Evolutionary conservation across 2,888 invertebrate genomes (phyloP).

Genomic region (Agrotis puta): DNA sequence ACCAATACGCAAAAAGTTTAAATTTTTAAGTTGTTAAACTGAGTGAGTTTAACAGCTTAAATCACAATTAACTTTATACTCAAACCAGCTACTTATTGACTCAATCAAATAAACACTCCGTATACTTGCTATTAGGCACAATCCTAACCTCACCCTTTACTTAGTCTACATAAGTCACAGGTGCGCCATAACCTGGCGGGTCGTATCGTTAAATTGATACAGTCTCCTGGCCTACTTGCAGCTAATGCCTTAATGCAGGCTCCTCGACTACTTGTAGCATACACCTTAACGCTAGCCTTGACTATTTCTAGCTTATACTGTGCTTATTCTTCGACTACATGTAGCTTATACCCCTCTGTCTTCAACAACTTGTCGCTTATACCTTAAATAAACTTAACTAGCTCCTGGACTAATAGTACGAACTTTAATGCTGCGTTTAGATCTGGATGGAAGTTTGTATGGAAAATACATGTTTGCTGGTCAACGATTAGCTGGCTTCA

Average conservation of each 20-base stretch:
- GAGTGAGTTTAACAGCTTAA: too few species aligned
- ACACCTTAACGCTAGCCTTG: background rate
- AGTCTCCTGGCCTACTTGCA: conserved; percentile 62
- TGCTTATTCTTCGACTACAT: conserved; percentile 30
- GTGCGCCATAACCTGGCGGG: conserved; percentile 70
- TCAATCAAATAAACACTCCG: background rate
- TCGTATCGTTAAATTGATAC: conserved; percentile 77
- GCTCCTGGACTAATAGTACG: conserved; percentile 34
- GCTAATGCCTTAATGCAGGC: conserved; percentile 54
- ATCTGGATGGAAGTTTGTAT: conserved; percentile 14
- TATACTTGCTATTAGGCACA: conserved; percentile 27
- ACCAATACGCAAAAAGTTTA: too few species aligned
- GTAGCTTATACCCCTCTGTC: conserved; percentile 52
- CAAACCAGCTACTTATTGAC: too few species aligned
- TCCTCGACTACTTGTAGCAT: conserved; percentile 27
- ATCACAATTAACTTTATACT: too few species aligned
- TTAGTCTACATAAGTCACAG: conserved; percentile 72
- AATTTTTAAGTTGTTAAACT: too few species aligned
- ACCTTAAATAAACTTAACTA: conserved; percentile 39
- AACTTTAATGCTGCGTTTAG: conserved; percentile 14
- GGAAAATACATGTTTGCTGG: background rate
- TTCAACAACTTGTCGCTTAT: conserved; percentile 19
- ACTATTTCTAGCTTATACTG: too few species aligned
- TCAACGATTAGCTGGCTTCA: background rate
- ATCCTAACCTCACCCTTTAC: conserved; percentile 1